phyloP scores from a whole-genome alignment of 2,888 invertebrate species.

The Automeris io region DNA sequence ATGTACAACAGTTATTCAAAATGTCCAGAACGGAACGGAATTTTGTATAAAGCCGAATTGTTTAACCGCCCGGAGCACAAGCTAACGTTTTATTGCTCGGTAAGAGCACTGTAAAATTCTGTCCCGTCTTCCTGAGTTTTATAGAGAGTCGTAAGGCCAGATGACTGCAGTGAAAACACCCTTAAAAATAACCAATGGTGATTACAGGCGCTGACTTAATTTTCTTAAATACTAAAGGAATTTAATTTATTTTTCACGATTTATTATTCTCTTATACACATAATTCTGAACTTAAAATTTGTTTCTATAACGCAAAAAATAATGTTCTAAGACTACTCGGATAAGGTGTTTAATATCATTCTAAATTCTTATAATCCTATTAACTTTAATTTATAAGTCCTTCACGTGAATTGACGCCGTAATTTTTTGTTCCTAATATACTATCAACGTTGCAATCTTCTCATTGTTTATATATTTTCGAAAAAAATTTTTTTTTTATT shows the following conservation, averaged over 20 bases:
- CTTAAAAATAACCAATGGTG: conserved; percentile 25
- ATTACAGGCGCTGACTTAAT: conserved; percentile 20
- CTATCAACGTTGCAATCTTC: no score
- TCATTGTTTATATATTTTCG: no score
- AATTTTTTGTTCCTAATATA: no score
- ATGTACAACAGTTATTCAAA: conserved; percentile 29
- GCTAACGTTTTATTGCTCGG: conserved; percentile 52
- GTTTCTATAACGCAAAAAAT: no score
- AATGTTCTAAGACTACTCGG: no score
- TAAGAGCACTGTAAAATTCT: conserved; percentile 42
- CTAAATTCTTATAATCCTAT: no score
- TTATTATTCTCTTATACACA: no score
- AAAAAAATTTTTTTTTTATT: no score
- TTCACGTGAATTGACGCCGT: no score
- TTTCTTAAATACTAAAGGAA: conserved; percentile 11
- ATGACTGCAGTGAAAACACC: conserved; percentile 21
- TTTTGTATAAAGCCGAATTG: conserved; percentile 46
- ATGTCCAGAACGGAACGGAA: conserved; percentile 29
- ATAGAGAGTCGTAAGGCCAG: conserved; percentile 24
- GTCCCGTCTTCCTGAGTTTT: conserved; percentile 31
- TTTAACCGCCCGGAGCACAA: conserved; percentile 32
- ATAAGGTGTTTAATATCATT: no score
- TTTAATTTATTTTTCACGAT: not conserved
- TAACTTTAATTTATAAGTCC: no score
- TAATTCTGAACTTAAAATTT: no score